Percentiles rank a stretch among this genome's conserved stretches.
Conservation (phyloP, 2,888 invertebrate species). For the Diarsia brunnea region DNA sequence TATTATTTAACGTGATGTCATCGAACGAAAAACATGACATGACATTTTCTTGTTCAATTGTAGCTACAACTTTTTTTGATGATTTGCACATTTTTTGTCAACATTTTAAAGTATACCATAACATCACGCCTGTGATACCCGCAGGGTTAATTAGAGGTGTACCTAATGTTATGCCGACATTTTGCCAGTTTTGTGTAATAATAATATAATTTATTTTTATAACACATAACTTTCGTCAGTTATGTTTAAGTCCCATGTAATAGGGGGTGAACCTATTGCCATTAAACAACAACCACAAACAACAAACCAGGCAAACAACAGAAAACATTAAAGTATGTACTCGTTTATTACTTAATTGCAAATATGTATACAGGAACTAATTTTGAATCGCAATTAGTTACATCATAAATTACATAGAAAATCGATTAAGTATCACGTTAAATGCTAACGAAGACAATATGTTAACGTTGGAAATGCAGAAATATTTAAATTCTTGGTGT, state of each 20-base stretch:
- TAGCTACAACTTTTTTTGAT: neutral
- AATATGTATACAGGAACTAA: neutral
- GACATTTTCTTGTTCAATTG: neutral
- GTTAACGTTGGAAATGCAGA: neutral
- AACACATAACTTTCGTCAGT: no score
- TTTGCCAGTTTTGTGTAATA: no score
- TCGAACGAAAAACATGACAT: neutral
- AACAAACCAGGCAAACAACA: no score
- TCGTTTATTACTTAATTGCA: neutral
- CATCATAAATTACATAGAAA: neutral
- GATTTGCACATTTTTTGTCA: conserved; percentile 6
- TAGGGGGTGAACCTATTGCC: no score
- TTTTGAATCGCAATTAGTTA: no score
- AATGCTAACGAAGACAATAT: neutral
- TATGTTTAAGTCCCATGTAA: no score
- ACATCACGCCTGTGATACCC: no score
- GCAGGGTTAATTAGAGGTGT: no score
- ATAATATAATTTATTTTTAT: no score
- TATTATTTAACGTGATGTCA: neutral
- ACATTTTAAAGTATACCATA: no score
- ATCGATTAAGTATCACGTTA: neutral
- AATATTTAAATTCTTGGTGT: neutral
- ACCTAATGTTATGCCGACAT: no score
- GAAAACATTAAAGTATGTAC: neutral
- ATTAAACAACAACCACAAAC: no score